Conservation (phyloP, 2,888 invertebrate species). For the Odontothrips loti region DNA sequence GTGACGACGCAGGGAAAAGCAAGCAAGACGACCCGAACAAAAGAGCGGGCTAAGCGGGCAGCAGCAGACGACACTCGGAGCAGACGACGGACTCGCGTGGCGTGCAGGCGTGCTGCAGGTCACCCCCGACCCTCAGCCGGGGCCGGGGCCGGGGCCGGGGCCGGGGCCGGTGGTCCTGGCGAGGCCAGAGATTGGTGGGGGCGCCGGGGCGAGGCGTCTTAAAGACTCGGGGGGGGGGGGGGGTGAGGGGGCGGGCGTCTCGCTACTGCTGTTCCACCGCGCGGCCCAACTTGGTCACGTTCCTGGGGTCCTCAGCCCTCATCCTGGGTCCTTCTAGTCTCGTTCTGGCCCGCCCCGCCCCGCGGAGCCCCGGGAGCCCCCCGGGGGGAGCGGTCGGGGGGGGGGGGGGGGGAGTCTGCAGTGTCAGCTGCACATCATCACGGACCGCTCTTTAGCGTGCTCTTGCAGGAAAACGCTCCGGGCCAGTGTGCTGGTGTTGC, state of each 20-base stretch:
- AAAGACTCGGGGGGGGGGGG: background rate
- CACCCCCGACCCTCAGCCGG: too few relatives aligned
- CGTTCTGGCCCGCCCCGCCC: background rate
- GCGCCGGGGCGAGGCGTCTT: background rate
- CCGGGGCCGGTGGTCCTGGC: too few relatives aligned
- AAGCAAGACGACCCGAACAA: too few relatives aligned
- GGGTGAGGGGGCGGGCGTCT: too few relatives aligned
- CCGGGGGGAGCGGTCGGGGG: too few relatives aligned
- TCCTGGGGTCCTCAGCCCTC: background rate
- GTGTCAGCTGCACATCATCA: slow-evolving; percentile 23
- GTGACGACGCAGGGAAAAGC: too few relatives aligned
- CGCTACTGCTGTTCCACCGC: background rate
- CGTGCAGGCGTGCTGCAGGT: too few relatives aligned
- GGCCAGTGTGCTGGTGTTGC: background rate
- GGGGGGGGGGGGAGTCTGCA: background rate
- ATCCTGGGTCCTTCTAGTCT: background rate
- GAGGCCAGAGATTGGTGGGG: too few relatives aligned
- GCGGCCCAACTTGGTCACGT: slow-evolving; percentile 20
- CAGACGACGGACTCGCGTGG: too few relatives aligned
- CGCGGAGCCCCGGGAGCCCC: background rate
- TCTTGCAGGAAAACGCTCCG: background rate
- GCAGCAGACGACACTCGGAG: too few relatives aligned
- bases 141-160: too few relatives aligned
- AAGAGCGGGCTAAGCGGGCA: too few relatives aligned
- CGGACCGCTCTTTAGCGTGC: slow-evolving; percentile 10